Evolutionary conservation across 35 echinoderm and acorn worm genomes (phyloP).

Genomic region (Heliocidaris tuberculata): DNA sequence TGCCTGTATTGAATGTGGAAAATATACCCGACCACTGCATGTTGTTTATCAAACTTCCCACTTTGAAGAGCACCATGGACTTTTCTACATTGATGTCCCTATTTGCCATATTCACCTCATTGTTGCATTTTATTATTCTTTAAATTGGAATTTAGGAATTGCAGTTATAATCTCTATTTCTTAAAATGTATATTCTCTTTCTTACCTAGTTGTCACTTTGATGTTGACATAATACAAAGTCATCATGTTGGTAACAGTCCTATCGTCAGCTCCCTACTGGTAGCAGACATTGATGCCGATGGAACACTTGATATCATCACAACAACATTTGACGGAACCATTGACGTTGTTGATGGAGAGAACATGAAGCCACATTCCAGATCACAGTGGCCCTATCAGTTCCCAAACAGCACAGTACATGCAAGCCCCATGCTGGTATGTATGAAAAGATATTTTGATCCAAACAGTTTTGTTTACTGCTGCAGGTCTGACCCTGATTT

Average conservation of each 20-base stretch:
- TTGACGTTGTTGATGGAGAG: constrained; percentile 56
- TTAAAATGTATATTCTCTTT: neutral
- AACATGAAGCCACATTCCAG: constrained; percentile 53
- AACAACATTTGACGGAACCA: constrained; percentile 60
- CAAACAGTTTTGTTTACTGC: neutral
- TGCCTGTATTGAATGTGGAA: too few species aligned
- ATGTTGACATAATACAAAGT: constrained; percentile 63
- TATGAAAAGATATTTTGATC: neutral
- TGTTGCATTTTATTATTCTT: too few species aligned
- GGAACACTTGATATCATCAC: constrained; percentile 53
- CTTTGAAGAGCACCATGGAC: too few species aligned
- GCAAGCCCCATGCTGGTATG: constrained; percentile 74
- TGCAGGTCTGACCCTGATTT: constrained; percentile 9
- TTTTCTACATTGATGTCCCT: too few species aligned
- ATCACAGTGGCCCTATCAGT: constrained; percentile 67
- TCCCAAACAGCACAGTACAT: constrained; percentile 66
- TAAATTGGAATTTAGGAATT: too few species aligned
- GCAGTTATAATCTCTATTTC: too few species aligned
- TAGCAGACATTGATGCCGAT: constrained; percentile 76
- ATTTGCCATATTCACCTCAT: too few species aligned
- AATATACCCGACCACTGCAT: too few species aligned
- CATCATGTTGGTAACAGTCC: constrained; percentile 64
- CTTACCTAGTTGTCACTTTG: constrained; percentile 57
- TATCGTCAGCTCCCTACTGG: constrained; percentile 50
- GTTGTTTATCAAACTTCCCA: too few species aligned